Base-by-base conservation (phyloP, 2,113 vertebrate species). In the Tor tambroides region DNA sequence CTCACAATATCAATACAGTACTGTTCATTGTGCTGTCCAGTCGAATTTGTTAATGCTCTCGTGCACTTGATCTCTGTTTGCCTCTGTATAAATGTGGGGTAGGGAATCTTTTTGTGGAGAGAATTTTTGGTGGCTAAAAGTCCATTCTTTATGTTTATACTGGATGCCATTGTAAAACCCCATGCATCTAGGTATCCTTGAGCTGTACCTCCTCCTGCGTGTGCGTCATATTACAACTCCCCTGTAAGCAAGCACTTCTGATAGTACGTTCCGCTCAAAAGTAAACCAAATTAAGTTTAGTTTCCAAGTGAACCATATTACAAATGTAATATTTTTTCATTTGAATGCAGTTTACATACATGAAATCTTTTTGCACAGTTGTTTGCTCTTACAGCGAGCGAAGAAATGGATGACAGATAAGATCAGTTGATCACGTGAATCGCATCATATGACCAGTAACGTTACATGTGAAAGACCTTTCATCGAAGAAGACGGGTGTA, bases 1-100 rank as follows among this genome's bases (percentile, higher is more conserved):
- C 95, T 91, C 41, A 96, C 94, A 80, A 95, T 88, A 5, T 94
- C 90, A 89, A 95, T 80, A 2, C 95, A 96, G 90, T 90, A 94
- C 21, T 92, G 91, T 28, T 95, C 90, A 26, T 89, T 90, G 23
- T 92, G 83, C 1, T 89, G 87, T 0, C 56, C 15, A 0, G 87
- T 30, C 4, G 90, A 86, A 84, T 87, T 89, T 28, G 75, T 85
- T 6, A 91, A 86, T 5, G 89, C 7, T 78, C 93, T 91, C 10
- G 90, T 83, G 63, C 86, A 87, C 77, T 80, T 90, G 0, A 91
- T 38, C 19, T 86, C 91, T 6, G 83, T 77, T 21, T 75, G 65
- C 65, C 43, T 90, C n/a, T 71, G 88, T 6, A 87, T 2, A 32
- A 87, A 78, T 11, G 82, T 79, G 9, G 69, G 23, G 54, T 17